Percentiles rank a stretch among this genome's conserved stretches.
Conservation (phyloP, 1,140 invertebrate genomes). For the Pristionchus pacificus region DNA sequence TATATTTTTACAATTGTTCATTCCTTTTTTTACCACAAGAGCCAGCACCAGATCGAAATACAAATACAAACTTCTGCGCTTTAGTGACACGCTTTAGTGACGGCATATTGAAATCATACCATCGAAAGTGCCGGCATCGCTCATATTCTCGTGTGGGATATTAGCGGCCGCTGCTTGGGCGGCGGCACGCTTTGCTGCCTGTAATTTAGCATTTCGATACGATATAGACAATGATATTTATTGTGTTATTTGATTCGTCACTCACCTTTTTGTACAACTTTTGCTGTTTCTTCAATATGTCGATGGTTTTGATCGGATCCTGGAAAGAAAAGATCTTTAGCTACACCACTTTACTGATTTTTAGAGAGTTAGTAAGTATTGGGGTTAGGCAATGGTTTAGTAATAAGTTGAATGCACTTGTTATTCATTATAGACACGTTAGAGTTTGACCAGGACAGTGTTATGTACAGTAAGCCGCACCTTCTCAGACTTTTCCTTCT, state of each 20-base stretch:
- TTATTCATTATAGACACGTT: background rate
- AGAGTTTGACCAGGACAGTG: background rate
- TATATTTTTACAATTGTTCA: too few species aligned
- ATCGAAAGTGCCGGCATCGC: conserved; percentile 57
- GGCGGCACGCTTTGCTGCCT: too few species aligned
- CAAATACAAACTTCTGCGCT: too few species aligned
- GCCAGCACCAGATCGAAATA: too few species aligned
- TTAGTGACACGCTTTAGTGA: too few species aligned
- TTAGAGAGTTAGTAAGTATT: too few species aligned
- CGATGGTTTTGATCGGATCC: background rate
- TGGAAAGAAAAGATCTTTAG: background rate
- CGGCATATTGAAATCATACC: too few species aligned
- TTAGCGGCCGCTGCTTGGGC: conserved; percentile 8
- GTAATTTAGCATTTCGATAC: too few species aligned
- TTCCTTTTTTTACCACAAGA: conserved; percentile 16
- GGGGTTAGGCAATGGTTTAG: too few species aligned
- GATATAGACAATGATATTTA: too few species aligned
- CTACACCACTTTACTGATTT: background rate
- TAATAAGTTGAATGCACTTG: background rate
- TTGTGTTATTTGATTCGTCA: too few species aligned
- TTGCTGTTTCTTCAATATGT: background rate
- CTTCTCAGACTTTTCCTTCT: background rate
- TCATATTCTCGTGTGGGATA: conserved; percentile 41
- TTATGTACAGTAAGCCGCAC: background rate
- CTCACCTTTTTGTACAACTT: background rate